Base-by-base conservation (phyloP, 2,888 invertebrate genomes). In the Alloplasta piceator region DNA sequence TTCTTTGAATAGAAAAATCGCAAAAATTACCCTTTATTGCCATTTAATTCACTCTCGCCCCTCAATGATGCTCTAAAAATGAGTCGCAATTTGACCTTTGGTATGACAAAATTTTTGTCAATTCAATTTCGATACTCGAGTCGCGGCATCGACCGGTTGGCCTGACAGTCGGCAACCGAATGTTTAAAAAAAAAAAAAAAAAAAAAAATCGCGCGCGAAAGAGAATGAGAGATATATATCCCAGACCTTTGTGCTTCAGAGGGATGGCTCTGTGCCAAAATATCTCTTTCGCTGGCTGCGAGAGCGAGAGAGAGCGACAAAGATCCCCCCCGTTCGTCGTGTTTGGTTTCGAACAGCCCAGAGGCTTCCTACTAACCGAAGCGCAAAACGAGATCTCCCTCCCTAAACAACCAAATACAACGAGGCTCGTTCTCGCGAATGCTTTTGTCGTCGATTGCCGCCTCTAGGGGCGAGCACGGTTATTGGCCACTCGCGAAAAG, bases 251-350 rank as follows among this genome's bases (percentile, higher is more conserved):
- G 89, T 87, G 85, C 85, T 67, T 61, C 60, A 26, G 26, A 26
- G 72, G 80, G 80, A 85, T 89, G 91, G 91, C 89, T 82, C 77
- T 80, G 77, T 83, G 90, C 91, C 91, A 91, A 90, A 90, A 91
- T 89, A 83, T 84, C 86, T 83, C 85, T 84, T 80, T 76, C 86
- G 85, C 80, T 73, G 76, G 80, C 85, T 85, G 64, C 39, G 36
- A 58, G 48, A 2, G 46, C 56, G 43, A 76, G 36, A 41, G 36
- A 43, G 38, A 52, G 68, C 61, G 61, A 67, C 55, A 50, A 63
- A 64, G 86, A 86, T 87, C 87, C 86, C 85, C 87, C 85, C 83
- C 71, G 72, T 50, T 60, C 63, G 75, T 78, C 76, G 67, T 77
- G 75, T 58, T 41, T 64, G 50, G 66, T 82, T 81, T 68, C 50